Percentiles rank a stretch among this genome's conserved stretches.
Conservation (phyloP, 2,113 vertebrate genomes). For the Xiphophorus couchianus region DNA sequence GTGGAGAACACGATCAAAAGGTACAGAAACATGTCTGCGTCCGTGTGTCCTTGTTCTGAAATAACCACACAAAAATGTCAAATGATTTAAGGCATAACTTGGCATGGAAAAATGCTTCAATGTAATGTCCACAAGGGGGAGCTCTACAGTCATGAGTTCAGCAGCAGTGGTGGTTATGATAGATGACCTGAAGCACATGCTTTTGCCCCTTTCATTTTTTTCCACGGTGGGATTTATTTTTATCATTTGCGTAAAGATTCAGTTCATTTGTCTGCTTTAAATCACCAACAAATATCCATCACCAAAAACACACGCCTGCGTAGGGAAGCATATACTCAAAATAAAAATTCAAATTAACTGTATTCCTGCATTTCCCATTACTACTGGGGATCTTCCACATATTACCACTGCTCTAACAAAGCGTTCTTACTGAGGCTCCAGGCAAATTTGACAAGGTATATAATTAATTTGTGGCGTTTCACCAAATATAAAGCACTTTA, state of each 20-base stretch:
- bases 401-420: too few relatives aligned
- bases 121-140: constrained; percentile 70
- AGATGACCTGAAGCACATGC: neutral
- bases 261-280: neutral
- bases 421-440: too few relatives aligned
- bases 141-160: constrained; percentile 27
- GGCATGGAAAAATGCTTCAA: neutral
- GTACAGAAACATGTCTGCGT: constrained; percentile 93
- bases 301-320: too few relatives aligned
- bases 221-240: neutral
- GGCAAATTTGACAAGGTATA: too few relatives aligned
- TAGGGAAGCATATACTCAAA: too few relatives aligned
- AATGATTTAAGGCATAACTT: rapidly evolving
- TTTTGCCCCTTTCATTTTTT: neutral
- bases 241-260: neutral
- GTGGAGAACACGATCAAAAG: constrained; percentile 91
- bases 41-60: constrained; percentile 87
- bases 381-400: too few relatives aligned
- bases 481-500: neutral
- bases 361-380: too few relatives aligned
- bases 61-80: constrained; percentile 36
- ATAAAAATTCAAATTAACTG: too few relatives aligned
- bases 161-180: neutral
- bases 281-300: too few relatives aligned
- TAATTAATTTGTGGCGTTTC: too few relatives aligned